A percentile compares a stretch with the other conserved stretches of the same genome.
Conservation (phyloP, 2,797 vertebrate genomes). For the Cirrhinus molitorella region DNA sequence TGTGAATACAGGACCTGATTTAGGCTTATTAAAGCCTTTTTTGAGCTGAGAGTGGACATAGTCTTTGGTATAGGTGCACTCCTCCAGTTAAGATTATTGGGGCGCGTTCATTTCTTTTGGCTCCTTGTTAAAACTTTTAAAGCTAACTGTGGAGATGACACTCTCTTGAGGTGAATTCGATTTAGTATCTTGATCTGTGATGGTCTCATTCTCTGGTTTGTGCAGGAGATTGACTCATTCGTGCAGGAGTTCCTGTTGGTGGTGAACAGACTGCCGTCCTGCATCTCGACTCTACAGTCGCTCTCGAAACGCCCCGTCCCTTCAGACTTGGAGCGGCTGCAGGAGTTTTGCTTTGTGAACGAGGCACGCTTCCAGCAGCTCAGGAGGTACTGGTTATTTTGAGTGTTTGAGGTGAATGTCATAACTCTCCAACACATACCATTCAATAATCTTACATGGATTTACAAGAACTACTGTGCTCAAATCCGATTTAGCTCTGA, state of each 20-base stretch:
- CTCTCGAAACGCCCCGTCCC: constrained; percentile 70
- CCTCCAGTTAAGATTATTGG: neutral
- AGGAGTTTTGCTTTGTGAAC: constrained; percentile 70
- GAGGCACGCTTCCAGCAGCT: constrained; percentile 73
- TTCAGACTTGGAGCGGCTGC: constrained; percentile 61
- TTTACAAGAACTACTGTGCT: neutral
- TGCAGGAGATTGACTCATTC: constrained; percentile 78
- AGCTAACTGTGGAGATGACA: neutral
- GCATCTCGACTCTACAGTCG: constrained; percentile 71
- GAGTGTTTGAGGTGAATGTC: neutral
- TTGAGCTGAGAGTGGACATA: neutral
- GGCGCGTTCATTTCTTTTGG: neutral
- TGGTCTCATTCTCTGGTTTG: neutral
- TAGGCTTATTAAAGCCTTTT: neutral
- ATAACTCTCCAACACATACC: neutral
- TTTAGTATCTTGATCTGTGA: neutral
- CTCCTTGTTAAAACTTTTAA: neutral
- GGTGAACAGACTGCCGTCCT: constrained; percentile 75
- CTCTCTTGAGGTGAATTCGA: neutral
- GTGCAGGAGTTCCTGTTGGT: constrained; percentile 76
- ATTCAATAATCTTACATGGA: neutral
- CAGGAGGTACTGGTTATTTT: constrained; percentile 68
- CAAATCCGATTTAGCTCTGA: neutral
- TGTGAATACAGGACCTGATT: too few relatives aligned
- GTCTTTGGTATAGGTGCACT: neutral